These are phyloP conservation scores for Lobophora halterata DNA, from an alignment of 2,888 invertebrate species.

Conservation along the genomic window DNA sequence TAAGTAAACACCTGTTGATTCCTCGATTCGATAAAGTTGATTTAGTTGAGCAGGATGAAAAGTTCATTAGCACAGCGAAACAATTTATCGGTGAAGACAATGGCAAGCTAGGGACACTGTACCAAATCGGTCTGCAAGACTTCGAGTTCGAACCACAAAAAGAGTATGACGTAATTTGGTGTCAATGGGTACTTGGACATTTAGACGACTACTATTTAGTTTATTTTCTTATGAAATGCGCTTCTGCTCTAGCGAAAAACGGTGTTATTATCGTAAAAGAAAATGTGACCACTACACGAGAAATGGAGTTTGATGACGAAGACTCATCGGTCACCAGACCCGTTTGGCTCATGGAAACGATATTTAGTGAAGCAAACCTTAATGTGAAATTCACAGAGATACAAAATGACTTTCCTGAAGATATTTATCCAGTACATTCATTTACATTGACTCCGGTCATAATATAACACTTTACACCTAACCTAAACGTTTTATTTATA, in stretches of 20 bases:
- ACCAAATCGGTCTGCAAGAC: conserved; percentile 88
- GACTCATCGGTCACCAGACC: conserved; percentile 96
- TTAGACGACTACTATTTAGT: conserved; percentile 92
- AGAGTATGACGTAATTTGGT: conserved; percentile 96
- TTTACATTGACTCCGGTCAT: conserved; percentile 84
- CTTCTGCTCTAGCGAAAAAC: conserved; percentile 56
- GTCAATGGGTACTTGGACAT: conserved; percentile 97
- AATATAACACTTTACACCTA: conserved; percentile 1
- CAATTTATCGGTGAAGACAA: conserved; percentile 61
- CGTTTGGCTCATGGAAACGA: conserved; percentile 76
- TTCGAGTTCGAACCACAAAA: conserved; percentile 90
- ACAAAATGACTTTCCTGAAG: conserved; percentile 92
- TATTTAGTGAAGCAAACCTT: conserved; percentile 87
- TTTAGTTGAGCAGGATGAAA: conserved; percentile 93
- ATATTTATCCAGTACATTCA: conserved; percentile 92
- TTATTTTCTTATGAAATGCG: conserved; percentile 84
- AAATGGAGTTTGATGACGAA: conserved; percentile 86
- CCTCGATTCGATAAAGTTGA: conserved; percentile 91
- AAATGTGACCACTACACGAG: conserved; percentile 86
- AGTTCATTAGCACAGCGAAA: conserved; percentile 89
- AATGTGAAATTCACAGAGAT: conserved; percentile 83
- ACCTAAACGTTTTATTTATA: too few relatives aligned
- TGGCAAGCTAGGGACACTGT: conserved; percentile 84
- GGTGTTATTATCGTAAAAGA: conserved; percentile 76
- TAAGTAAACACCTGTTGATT: conserved; percentile 91